These are phyloP conservation scores for Mactromeris polynyma DNA, from an alignment of 2,888 invertebrate species.

Conservation along the genomic window DNA sequence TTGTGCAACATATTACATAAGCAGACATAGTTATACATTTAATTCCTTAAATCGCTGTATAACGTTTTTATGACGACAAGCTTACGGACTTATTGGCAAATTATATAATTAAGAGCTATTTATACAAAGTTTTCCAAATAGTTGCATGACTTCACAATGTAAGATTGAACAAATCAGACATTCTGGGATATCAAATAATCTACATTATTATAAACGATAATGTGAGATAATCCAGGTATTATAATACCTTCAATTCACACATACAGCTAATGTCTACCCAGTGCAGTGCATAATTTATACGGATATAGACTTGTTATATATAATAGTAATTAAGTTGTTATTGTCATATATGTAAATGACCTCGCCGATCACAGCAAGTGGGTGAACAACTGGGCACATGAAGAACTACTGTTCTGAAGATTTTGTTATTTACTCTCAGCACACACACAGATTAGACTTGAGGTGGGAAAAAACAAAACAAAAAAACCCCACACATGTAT, in stretches of 20 bases:
- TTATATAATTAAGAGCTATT: neutral
- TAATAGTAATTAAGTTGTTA: neutral
- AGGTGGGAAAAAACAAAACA: too few relatives aligned
- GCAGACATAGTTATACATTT: neutral
- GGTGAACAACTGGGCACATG: neutral
- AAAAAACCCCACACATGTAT: too few relatives aligned
- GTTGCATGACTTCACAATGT: neutral
- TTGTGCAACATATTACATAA: too few relatives aligned
- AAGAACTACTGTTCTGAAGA: too few relatives aligned
- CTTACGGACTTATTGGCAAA: constrained; percentile 11
- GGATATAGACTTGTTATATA: neutral
- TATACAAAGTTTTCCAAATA: neutral
- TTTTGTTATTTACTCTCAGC: too few relatives aligned
- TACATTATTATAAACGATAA: neutral
- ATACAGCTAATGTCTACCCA: neutral
- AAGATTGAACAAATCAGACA: neutral
- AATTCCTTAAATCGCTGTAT: neutral
- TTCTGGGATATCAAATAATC: neutral
- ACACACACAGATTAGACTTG: too few relatives aligned
- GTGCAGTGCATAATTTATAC: too few relatives aligned
- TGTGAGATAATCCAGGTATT: neutral
- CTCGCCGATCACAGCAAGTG: neutral
- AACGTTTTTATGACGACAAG: neutral
- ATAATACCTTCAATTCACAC: neutral
- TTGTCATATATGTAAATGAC: neutral